A percentile compares a stretch with the other conserved stretches of the same genome.
Conservation (phyloP, 2,888 invertebrate species). For the Exocentrus adspersus region DNA sequence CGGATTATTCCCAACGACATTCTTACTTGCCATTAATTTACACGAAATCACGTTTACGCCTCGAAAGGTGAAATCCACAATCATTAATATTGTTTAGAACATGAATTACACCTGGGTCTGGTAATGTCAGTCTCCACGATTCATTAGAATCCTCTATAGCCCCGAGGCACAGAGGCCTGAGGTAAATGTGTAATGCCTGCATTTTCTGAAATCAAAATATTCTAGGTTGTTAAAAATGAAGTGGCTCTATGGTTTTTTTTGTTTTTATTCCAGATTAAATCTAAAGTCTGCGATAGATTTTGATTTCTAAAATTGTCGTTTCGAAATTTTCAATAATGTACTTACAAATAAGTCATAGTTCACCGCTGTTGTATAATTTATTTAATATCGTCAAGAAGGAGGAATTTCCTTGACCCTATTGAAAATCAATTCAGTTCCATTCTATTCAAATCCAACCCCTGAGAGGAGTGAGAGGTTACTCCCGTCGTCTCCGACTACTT, state of each 20-base stretch:
- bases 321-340: no score
- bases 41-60: neutral
- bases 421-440: neutral
- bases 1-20: neutral
- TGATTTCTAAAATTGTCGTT: no score
- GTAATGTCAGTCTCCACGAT: neutral
- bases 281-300: no score
- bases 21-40: neutral
- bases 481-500: neutral
- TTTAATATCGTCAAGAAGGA: no score
- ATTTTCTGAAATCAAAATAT: neutral
- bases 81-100: neutral
- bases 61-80: neutral
- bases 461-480: neutral
- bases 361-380: no score
- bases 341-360: no score
- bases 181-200: neutral
- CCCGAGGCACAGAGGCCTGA: no score
- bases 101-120: neutral
- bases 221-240: no score
- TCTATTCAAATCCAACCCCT: neutral
- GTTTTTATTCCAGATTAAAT: no score
- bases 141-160: no score
- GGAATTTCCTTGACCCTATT: neutral
- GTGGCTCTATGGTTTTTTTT: no score